Percentiles rank a stretch among this genome's conserved stretches.
phyloP scores from a whole-genome alignment of 2,888 invertebrate genomes.

The Macrophya annulata region DNA sequence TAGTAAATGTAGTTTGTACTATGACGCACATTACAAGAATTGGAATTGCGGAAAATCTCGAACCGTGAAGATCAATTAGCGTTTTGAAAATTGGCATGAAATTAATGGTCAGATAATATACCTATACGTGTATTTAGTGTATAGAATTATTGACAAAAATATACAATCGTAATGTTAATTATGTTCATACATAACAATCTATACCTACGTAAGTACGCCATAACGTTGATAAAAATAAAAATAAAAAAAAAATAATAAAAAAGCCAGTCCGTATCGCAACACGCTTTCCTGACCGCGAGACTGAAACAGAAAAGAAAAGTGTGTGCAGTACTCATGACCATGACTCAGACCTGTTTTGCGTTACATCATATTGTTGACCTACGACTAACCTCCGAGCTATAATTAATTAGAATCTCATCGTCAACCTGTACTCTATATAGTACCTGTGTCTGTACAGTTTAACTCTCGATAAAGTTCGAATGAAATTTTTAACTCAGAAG shows the following conservation, averaged over 20 bases:
- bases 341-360: constrained; percentile 8
- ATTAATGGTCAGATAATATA: neutral
- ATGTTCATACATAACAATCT: neutral
- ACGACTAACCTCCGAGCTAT: neutral
- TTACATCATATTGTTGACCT: constrained; percentile 15
- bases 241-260: neutral
- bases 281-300: neutral
- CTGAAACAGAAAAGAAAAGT: neutral
- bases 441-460: neutral
- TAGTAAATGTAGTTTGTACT: neutral
- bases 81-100: neutral
- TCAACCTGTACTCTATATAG: neutral
- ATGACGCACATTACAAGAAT: neutral
- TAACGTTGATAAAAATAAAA: neutral
- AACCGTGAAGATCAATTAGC: too few species aligned
- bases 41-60: neutral
- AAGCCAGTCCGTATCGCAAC: neutral
- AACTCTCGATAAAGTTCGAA: neutral
- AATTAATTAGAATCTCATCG: constrained; percentile 16
- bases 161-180: neutral
- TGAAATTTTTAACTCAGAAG: neutral
- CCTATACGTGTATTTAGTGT: neutral
- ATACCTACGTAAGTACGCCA: neutral
- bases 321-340: neutral
- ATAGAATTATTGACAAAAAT: neutral